A percentile compares a stretch with the other conserved stretches of the same genome.
Evolutionary conservation across 2,113 vertebrate species (phyloP).

Genomic region (Turdus rufiventris): DNA sequence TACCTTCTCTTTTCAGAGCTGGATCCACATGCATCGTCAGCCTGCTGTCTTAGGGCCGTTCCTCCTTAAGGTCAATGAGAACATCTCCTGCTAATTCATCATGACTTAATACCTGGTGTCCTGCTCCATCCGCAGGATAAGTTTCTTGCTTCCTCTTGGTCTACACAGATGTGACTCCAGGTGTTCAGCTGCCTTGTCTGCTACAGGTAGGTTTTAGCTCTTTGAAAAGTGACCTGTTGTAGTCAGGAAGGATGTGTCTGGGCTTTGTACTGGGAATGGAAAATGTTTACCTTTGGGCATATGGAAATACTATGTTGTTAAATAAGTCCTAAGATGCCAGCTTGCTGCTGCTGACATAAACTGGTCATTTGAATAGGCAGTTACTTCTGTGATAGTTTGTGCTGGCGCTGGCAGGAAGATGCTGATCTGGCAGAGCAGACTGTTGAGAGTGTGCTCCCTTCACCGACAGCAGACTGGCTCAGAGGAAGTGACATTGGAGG

Average conservation of each 20-base stretch:
- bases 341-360: background rate
- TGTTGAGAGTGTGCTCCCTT: too few species aligned
- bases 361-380: background rate
- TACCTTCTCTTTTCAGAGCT: conserved; percentile 38
- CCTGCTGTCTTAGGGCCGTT: background rate
- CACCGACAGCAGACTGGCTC: background rate
- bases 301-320: background rate
- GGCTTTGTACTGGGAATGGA: background rate
- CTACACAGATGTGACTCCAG: background rate
- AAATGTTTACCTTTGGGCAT: background rate
- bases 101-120: conserved; percentile 22
- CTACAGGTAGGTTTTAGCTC: conserved; percentile 41
- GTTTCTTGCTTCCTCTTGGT: background rate
- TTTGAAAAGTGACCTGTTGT: background rate
- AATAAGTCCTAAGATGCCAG: background rate
- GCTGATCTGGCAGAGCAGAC: background rate
- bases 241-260: background rate
- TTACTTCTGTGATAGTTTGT: background rate
- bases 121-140: background rate
- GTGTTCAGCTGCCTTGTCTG: background rate
- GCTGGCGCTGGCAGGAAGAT: background rate
- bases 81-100: conserved; percentile 24
- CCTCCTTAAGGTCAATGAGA: background rate
- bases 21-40: background rate
- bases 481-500: fast-evolving